These are phyloP conservation scores for Acrocephalus arundinaceus DNA, from an alignment of 2,113 vertebrate genomes.

Conservation along the genomic window DNA sequence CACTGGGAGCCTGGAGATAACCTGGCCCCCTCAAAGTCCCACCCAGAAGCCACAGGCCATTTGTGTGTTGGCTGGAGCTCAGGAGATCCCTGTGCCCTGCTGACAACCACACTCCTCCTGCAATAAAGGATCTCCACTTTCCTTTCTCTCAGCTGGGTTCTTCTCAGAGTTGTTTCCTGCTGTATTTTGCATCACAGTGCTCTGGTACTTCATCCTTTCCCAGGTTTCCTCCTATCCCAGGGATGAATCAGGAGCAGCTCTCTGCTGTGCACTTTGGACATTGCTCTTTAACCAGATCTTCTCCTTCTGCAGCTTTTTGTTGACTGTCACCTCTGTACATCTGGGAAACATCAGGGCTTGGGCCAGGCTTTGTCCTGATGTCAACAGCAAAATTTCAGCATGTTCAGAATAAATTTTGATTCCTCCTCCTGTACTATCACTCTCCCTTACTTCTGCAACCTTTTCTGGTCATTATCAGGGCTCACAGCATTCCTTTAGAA, in stretches of 20 bases:
- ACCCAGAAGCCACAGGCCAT: neutral
- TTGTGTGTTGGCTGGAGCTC: neutral
- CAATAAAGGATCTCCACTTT: neutral
- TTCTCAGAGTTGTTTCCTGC: neutral
- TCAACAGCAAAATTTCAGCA: neutral
- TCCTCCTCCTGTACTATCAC: neutral
- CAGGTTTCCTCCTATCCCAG: neutral
- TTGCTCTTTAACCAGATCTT: neutral
- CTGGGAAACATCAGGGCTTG: neutral
- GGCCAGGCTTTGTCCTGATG: neutral
- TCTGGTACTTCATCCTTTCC: neutral
- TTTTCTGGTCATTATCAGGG: neutral
- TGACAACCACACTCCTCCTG: neutral
- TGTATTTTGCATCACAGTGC: neutral
- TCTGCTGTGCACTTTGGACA: neutral
- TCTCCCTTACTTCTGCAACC: neutral
- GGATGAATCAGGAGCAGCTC: neutral
- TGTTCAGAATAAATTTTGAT: neutral
- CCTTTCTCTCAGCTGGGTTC: neutral
- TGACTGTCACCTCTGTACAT: neutral
- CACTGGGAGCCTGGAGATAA: rapidly evolving
- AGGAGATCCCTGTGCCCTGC: neutral
- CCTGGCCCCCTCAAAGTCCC: neutral
- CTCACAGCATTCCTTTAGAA: neutral
- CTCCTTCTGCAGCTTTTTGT: neutral